Conservation (phyloP, 2,888 invertebrate species). For the Pseudococcus longispinus region DNA sequence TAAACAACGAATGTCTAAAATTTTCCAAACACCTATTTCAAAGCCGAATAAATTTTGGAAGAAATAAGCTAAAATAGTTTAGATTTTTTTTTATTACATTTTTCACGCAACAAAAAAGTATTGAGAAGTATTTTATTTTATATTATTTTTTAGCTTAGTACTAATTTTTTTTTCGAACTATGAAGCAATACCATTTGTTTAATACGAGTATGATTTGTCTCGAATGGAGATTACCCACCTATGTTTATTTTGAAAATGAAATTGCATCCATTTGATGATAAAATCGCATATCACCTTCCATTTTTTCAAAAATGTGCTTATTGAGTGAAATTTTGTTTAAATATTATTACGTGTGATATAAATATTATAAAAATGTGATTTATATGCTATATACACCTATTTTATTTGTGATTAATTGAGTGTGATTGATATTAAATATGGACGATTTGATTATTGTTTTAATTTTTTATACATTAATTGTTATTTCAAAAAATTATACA, state of each 20-base stretch:
- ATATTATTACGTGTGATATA: neutral
- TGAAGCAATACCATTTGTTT: neutral
- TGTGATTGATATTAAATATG: slow-evolving; percentile 15
- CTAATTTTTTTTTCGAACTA: neutral
- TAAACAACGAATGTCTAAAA: slow-evolving; percentile 69
- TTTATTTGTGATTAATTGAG: slow-evolving; percentile 29
- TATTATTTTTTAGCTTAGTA: neutral
- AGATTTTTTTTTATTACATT: neutral
- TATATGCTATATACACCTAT: neutral
- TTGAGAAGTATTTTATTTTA: neutral
- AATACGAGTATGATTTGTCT: neutral
- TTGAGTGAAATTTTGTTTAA: too few species aligned
- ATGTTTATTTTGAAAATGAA: neutral
- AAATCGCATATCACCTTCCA: neutral
- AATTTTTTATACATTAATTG: slow-evolving; percentile 26
- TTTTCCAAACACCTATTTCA: slow-evolving; percentile 65
- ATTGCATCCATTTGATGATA: neutral
- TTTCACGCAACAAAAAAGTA: neutral
- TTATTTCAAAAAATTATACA: neutral
- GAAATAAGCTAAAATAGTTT: slow-evolving; percentile 61
- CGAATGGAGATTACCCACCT: neutral
- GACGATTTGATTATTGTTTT: neutral
- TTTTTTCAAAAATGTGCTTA: neutral
- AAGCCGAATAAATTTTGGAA: slow-evolving; percentile 65
- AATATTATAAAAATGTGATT: slow-evolving; percentile 18